phyloP scores from a whole-genome alignment of 2,113 vertebrate species.

The Irena cyanogastra region DNA sequence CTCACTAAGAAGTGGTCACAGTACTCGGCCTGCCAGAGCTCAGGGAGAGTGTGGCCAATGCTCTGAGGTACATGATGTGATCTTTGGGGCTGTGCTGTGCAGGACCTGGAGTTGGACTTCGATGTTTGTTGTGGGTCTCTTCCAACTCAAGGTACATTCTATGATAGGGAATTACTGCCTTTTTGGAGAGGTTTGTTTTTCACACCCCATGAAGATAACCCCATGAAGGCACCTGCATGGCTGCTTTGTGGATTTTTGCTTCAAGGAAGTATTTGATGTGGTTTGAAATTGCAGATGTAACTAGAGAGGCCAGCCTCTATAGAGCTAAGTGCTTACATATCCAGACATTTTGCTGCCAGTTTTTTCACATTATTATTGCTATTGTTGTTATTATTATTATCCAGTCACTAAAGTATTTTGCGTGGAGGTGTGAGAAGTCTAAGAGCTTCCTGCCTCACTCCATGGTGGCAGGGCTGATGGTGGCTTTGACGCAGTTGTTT shows the following conservation, averaged over 20 bases:
- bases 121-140: background rate
- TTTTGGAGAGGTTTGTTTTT: background rate
- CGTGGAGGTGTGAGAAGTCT: background rate
- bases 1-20: background rate
- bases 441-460: background rate
- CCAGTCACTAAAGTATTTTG: background rate
- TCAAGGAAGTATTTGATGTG: background rate
- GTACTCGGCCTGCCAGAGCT: background rate
- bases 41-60: background rate
- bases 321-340: background rate
- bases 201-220: rapidly evolving
- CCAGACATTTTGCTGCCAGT: background rate
- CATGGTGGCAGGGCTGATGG: background rate
- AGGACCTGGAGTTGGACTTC: background rate
- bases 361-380: background rate
- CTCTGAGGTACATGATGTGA: background rate
- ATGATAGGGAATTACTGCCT: background rate
- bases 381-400: background rate
- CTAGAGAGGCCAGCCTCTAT: background rate
- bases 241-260: background rate
- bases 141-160: background rate
- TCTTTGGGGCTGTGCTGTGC: background rate
- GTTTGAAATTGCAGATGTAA: background rate
- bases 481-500: background rate
- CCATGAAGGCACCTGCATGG: background rate